Conservation (phyloP, 1,140 invertebrate genomes). For the Brachionus manjavacas region DNA sequence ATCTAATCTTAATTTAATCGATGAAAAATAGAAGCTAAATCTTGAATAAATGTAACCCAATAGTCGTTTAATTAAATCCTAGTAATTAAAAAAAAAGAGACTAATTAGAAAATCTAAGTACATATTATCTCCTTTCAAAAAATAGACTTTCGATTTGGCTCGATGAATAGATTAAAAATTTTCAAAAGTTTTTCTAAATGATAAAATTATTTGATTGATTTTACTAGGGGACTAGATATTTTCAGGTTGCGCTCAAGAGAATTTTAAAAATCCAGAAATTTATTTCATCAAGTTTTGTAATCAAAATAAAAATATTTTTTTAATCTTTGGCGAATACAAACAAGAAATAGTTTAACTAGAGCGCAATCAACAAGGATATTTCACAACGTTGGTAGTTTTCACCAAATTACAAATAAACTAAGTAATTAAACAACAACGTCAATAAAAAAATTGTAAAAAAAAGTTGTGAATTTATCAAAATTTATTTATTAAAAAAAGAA, state of each 20-base stretch:
- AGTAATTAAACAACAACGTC: background rate
- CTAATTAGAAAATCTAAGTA: background rate
- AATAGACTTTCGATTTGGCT: background rate
- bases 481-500: slow-evolving; percentile 1
- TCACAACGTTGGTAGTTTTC: background rate
- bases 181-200: background rate
- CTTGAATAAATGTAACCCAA: background rate
- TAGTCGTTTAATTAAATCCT: background rate
- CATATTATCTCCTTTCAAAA: background rate
- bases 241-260: background rate
- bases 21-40: background rate
- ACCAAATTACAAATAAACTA: background rate
- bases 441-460: background rate
- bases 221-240: background rate
- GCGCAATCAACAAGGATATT: background rate
- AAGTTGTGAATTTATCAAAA: background rate
- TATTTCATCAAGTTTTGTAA: background rate
- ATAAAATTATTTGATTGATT: background rate
- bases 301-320: background rate
- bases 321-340: background rate
- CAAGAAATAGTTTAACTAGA: background rate
- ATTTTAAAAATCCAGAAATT: background rate
- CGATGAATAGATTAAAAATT: background rate
- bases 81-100: background rate
- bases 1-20: background rate